phyloP scores from a whole-genome alignment of 2,888 invertebrate genomes.

The Acrobasis repandana region DNA sequence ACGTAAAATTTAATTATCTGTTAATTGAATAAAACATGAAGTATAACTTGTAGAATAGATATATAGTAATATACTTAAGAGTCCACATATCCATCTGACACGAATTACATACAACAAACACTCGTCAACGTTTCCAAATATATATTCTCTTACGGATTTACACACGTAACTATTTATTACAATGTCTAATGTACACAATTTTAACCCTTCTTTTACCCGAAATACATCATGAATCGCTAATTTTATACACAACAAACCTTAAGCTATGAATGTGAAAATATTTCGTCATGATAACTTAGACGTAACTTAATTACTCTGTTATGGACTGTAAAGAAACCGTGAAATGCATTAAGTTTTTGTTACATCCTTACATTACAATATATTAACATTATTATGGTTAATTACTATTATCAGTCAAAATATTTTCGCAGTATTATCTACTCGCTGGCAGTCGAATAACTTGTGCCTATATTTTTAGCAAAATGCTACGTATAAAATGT shows the following conservation, averaged over 20 bases:
- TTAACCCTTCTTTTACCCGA: conserved; percentile 72
- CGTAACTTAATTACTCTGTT: conserved; percentile 69
- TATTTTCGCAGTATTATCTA: conserved; percentile 73
- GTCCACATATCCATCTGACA: conserved; percentile 73
- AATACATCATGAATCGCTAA: conserved; percentile 70
- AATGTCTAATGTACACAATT: conserved; percentile 76
- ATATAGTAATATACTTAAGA: conserved; percentile 59
- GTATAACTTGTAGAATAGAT: conserved; percentile 65
- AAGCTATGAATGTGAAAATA: conserved; percentile 79
- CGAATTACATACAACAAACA: conserved; percentile 77
- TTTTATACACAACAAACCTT: conserved; percentile 80
- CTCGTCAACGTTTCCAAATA: conserved; percentile 78
- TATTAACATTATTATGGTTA: conserved; percentile 76
- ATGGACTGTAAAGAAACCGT: conserved; percentile 81
- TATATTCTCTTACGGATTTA: conserved; percentile 78
- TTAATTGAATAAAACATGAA: conserved; percentile 63
- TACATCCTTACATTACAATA: conserved; percentile 73
- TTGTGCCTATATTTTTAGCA: conserved; percentile 33
- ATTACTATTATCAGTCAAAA: conserved; percentile 80
- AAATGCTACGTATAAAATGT: conserved; percentile 12
- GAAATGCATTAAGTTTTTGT: conserved; percentile 81
- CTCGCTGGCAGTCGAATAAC: conserved; percentile 45
- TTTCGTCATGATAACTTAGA: conserved; percentile 76
- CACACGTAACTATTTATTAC: conserved; percentile 76
- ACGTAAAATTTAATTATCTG: conserved; percentile 55